These are phyloP conservation scores for Cancer borealis DNA, from an alignment of 2,888 invertebrate genomes.

Conservation along the genomic window DNA sequence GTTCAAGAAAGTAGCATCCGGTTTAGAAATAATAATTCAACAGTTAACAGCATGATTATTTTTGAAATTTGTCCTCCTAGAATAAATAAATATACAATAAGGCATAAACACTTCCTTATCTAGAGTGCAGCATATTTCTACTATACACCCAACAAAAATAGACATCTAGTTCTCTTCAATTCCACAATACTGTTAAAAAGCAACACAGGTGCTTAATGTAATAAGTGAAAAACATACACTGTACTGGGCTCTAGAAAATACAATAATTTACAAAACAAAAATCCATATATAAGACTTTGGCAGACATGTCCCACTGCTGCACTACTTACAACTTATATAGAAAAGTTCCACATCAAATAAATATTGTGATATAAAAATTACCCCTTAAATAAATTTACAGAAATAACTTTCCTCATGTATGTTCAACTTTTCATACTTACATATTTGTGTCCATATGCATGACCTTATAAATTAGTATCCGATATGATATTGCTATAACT, in stretches of 20 bases:
- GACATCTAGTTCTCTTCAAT: background rate
- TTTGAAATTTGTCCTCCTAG: background rate
- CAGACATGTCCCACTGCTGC: background rate
- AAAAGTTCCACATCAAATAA: background rate
- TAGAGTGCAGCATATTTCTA: background rate
- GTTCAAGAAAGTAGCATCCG: background rate
- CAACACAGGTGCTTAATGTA: conserved; percentile 24
- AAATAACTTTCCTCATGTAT: background rate
- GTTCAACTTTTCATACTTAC: conserved; percentile 14
- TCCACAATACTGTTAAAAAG: conserved; percentile 12
- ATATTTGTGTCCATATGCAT: background rate
- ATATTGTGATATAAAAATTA: background rate
- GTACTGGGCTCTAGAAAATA: background rate
- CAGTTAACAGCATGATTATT: background rate
- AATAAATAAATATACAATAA: background rate
- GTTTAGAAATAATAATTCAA: background rate
- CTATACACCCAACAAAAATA: background rate
- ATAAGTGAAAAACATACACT: background rate
- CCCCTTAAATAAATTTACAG: background rate
- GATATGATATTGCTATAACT: conserved; percentile 67
- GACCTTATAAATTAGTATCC: background rate
- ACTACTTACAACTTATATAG: background rate
- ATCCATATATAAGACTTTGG: background rate
- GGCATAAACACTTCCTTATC: background rate
- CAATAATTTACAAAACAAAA: background rate